Conservation (phyloP, 1,140 invertebrate genomes). For the Mactra quadrangularis region DNA sequence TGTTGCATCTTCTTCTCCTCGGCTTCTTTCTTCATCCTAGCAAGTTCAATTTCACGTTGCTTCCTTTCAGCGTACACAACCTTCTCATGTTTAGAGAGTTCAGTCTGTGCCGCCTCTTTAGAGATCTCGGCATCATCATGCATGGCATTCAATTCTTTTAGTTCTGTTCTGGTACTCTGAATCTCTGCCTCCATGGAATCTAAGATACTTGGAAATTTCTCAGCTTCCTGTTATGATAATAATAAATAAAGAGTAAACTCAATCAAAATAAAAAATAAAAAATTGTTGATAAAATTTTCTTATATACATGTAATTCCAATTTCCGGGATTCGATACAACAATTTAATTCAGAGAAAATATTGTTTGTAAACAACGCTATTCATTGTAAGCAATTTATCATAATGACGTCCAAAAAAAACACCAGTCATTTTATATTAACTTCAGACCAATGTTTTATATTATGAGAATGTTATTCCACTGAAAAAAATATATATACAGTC, state of each 20-base stretch:
- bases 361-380: no score
- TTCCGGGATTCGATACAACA: no score
- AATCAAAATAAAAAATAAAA: no score
- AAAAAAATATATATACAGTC: no score
- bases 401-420: no score
- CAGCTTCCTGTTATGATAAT: conserved; percentile 72
- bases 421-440: no score
- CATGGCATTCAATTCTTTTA: conserved; percentile 82
- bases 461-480: no score
- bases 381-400: no score
- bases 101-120: conserved; percentile 79
- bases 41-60: conserved; percentile 82
- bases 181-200: conserved; percentile 81
- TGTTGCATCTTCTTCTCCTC: conserved; percentile 84
- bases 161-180: conserved; percentile 72
- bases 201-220: conserved; percentile 77
- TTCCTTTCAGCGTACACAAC: conserved; percentile 82
- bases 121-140: conserved; percentile 82
- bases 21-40: conserved; percentile 83
- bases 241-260: neutral
- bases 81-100: conserved; percentile 80
- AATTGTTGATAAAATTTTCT: no score
- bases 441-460: no score
- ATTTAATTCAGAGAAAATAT: neutral
- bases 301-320: no score